These are phyloP conservation scores for Tachuris rubrigastra DNA, from an alignment of 2,113 vertebrate genomes.

Conservation along the genomic window DNA sequence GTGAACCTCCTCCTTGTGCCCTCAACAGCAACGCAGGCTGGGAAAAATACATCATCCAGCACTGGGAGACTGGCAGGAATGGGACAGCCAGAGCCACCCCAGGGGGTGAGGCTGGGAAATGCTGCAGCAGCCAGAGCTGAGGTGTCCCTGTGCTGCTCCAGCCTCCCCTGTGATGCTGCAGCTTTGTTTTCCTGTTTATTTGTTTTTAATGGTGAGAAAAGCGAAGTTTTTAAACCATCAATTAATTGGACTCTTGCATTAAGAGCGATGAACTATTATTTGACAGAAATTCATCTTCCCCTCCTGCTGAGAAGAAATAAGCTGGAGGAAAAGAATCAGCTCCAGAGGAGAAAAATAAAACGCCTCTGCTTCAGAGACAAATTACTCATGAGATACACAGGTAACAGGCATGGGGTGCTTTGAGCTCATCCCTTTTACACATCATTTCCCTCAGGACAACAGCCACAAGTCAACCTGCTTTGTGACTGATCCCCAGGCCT, in stretches of 20 bases:
- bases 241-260: slow-evolving; percentile 54
- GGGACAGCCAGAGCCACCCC: neutral
- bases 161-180: neutral
- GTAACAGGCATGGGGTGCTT: neutral
- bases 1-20: neutral
- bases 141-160: neutral
- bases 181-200: neutral
- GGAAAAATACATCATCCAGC: neutral
- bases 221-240: slow-evolving; percentile 39
- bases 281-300: slow-evolving; percentile 41
- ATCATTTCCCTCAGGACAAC: slow-evolving; percentile 27
- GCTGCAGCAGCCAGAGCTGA: neutral
- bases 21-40: fast-evolving
- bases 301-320: slow-evolving; percentile 55
- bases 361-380: slow-evolving; percentile 7
- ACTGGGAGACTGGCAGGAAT: neutral
- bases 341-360: neutral
- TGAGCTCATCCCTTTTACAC: slow-evolving; percentile 12
- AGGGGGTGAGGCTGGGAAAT: fast-evolving
- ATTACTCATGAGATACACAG: slow-evolving; percentile 5
- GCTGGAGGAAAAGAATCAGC: neutral
- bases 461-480: neutral
- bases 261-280: slow-evolving; percentile 27
- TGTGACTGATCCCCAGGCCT: neutral
- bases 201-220: neutral